Conservation (phyloP, 2,797 vertebrate genomes). For the Balearica regulorum region DNA sequence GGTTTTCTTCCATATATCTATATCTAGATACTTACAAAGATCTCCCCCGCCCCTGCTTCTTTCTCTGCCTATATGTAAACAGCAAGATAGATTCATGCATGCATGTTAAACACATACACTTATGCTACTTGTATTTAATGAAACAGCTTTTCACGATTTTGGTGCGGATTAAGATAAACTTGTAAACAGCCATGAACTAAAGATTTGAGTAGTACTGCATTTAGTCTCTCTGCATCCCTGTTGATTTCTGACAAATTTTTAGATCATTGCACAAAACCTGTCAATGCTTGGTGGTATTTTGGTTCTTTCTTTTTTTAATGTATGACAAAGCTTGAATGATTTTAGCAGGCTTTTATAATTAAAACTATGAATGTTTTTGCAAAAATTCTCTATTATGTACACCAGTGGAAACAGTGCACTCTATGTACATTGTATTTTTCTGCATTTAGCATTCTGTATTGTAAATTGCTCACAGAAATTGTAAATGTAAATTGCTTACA, state of each 20-base stretch:
- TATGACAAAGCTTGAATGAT: neutral
- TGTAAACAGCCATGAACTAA: neutral
- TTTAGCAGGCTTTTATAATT: neutral
- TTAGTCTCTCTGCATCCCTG: neutral
- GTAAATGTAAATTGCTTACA: neutral
- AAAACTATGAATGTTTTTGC: neutral
- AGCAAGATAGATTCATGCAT: neutral
- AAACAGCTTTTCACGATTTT: neutral
- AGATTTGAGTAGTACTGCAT: neutral
- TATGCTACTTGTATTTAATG: neutral
- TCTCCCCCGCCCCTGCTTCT: neutral
- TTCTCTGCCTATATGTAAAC: neutral
- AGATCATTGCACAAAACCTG: neutral
- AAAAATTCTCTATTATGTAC: neutral
- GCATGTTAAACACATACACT: neutral
- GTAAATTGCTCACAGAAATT: neutral
- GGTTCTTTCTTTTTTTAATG: neutral
- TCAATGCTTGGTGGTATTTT: neutral
- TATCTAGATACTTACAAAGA: neutral
- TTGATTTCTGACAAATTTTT: neutral
- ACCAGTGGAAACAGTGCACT: neutral
- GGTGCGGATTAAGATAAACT: neutral
- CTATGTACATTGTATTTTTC: neutral
- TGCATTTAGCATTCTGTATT: neutral
- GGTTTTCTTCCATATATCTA: fast-evolving